These are phyloP conservation scores for Lapara coniferarum DNA, from an alignment of 2,888 invertebrate genomes.

Conservation along the genomic window DNA sequence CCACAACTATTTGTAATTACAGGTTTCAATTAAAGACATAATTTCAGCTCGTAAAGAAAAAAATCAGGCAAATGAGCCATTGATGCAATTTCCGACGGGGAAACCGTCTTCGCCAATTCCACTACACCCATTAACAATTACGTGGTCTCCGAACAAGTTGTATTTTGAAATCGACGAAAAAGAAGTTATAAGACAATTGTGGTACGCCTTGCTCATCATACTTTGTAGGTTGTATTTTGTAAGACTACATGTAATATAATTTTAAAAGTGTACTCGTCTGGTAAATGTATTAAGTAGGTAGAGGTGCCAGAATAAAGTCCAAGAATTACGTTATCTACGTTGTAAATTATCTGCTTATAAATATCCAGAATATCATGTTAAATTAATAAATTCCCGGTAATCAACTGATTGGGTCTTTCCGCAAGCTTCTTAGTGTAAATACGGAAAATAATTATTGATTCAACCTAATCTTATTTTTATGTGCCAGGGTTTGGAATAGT, in stretches of 20 bases:
- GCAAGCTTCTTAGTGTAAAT: neutral
- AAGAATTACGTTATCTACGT: too few relatives aligned
- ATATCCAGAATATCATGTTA: too few relatives aligned
- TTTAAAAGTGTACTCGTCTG: neutral
- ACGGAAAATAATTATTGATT: neutral
- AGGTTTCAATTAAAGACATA: constrained; percentile 8
- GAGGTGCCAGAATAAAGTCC: too few relatives aligned
- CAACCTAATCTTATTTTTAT: neutral
- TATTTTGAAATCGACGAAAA: constrained; percentile 46
- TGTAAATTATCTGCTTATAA: too few relatives aligned
- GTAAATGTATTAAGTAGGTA: neutral
- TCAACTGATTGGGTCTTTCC: too few relatives aligned
- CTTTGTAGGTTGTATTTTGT: neutral
- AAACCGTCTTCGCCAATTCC: constrained; percentile 38
- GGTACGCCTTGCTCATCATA: constrained; percentile 36
- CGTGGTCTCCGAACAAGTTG: constrained; percentile 50
- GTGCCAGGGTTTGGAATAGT: constrained; percentile 60
- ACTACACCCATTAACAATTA: constrained; percentile 44
- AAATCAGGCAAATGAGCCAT: neutral
- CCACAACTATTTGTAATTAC: neutral
- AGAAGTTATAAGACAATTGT: constrained; percentile 43
- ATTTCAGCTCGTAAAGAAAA: constrained; percentile 6
- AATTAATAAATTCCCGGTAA: too few relatives aligned
- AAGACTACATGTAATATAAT: neutral
- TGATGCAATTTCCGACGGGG: constrained; percentile 28